phyloP scores from a whole-genome alignment of 2,113 vertebrate genomes.

The Xenopus tropicalis region UCB_Xtro_10.0 CM004443.2:36198501-36199000 shows the following conservation, averaged over 20 bases:
- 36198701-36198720: background rate
- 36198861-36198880: slow-evolving; percentile 86
- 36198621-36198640: too few relatives aligned
- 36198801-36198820: slow-evolving; percentile 72
- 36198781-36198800: slow-evolving; percentile 77
- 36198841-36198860: slow-evolving; percentile 85
- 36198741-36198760: background rate
- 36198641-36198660: background rate
- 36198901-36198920: slow-evolving; percentile 69
- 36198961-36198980: too few relatives aligned
- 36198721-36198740: background rate
- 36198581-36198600: too few relatives aligned
- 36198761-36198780: too few relatives aligned
- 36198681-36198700: background rate
- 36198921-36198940: slow-evolving; percentile 84
- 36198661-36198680: too few relatives aligned
- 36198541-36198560: too few relatives aligned
- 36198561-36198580: too few relatives aligned
- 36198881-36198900: slow-evolving; percentile 88
- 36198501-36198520: too few relatives aligned
- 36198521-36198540: too few relatives aligned
- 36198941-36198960: slow-evolving; percentile 54
- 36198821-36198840: slow-evolving; percentile 75
- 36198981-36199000: too few relatives aligned
- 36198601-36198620: too few relatives aligned